Evolutionary conservation across 2,888 invertebrate species (phyloP).

Genomic region (Sarcophaga subvicina): DNA sequence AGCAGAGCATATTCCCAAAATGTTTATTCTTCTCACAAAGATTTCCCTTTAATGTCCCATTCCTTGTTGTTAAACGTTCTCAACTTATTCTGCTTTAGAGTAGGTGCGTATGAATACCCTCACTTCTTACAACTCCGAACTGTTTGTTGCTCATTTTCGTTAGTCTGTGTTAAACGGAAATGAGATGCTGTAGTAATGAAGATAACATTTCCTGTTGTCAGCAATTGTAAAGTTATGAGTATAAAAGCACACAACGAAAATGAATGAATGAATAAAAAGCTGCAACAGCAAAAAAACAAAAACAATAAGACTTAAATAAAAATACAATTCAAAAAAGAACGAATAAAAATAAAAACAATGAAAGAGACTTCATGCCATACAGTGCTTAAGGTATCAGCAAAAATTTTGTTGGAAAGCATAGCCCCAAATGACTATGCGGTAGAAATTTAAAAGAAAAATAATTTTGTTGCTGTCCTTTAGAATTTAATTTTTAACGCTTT

Average conservation of each 20-base stretch:
- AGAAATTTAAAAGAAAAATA: slow-evolving; percentile 35
- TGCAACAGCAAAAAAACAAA: slow-evolving; percentile 39
- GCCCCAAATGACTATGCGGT: slow-evolving; percentile 64
- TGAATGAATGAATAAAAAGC: slow-evolving; percentile 5
- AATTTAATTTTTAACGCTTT: background rate
- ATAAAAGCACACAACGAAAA: slow-evolving; percentile 40
- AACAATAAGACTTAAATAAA: slow-evolving; percentile 47
- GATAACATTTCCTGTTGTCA: slow-evolving; percentile 78
- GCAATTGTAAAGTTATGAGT: slow-evolving; percentile 71
- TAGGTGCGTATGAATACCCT: background rate
- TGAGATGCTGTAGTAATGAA: slow-evolving; percentile 76
- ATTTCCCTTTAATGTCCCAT: too few relatives aligned
- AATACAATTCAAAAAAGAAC: slow-evolving; percentile 1
- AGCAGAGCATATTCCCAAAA: too few relatives aligned
- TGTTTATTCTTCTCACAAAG: too few relatives aligned
- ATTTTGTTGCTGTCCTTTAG: background rate
- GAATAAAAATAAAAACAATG: slow-evolving; percentile 42
- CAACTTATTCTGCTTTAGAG: background rate
- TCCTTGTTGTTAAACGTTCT: too few relatives aligned
- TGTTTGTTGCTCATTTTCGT: slow-evolving; percentile 31
- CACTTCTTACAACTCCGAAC: slow-evolving; percentile 15
- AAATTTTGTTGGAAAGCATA: slow-evolving; percentile 60
- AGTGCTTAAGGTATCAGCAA: slow-evolving; percentile 15
- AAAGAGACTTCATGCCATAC: slow-evolving; percentile 24
- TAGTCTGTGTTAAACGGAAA: slow-evolving; percentile 66